phyloP scores from a whole-genome alignment of 2,888 invertebrate species.

The Cartodere bifasciata region DNA sequence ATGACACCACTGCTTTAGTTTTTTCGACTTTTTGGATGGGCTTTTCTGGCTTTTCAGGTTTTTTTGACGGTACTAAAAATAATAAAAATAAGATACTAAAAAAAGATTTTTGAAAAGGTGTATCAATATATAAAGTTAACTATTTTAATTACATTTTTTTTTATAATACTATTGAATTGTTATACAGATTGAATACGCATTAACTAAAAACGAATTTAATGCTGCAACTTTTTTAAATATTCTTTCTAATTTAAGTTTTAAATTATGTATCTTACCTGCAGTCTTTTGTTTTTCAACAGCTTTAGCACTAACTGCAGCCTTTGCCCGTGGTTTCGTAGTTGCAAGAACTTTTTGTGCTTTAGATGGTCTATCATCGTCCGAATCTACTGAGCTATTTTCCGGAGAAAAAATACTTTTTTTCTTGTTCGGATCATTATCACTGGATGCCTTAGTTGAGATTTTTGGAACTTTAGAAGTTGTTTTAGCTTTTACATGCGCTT shows the following conservation, averaged over 20 bases:
- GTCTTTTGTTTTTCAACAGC: slow-evolving; percentile 26
- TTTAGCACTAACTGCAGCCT: slow-evolving; percentile 27
- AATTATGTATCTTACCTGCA: slow-evolving; percentile 21
- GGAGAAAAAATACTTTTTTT: slow-evolving; percentile 76
- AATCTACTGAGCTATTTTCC: slow-evolving; percentile 60
- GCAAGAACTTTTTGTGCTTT: slow-evolving; percentile 27
- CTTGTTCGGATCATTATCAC: slow-evolving; percentile 34
- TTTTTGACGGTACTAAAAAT: no score
- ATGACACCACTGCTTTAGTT: slow-evolving; percentile 48
- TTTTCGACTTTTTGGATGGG: slow-evolving; percentile 38
- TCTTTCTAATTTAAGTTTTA: no score
- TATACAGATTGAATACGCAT: no score
- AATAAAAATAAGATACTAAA: no score
- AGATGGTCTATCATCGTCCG: slow-evolving; percentile 36
- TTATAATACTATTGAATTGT: no score
- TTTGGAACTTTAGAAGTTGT: slow-evolving; percentile 6
- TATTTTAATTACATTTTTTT: no score
- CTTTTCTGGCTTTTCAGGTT: slow-evolving; percentile 27
- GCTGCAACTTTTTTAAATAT: no score
- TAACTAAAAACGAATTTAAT: no score
- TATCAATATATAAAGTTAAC: no score
- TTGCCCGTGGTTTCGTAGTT: slow-evolving; percentile 33
- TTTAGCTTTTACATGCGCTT: slow-evolving; percentile 10
- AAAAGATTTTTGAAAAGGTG: no score
- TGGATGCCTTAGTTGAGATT: slow-evolving; percentile 5